Conservation (phyloP, 2,113 vertebrate species). For the Leucosticte australis region DNA sequence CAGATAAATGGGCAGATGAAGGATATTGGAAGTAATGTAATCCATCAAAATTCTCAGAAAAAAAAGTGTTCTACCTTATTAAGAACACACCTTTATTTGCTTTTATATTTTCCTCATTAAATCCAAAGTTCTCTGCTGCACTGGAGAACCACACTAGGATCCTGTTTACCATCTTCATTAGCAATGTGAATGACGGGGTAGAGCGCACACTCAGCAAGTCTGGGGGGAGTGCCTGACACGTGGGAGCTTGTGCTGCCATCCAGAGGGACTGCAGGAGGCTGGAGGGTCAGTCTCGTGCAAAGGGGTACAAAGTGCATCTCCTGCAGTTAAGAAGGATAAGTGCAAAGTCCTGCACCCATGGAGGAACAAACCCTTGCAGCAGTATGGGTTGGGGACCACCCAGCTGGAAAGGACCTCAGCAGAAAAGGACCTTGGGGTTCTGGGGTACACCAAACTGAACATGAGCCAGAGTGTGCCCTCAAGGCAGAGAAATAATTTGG, state of each 20-base stretch:
- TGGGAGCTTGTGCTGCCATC: neutral
- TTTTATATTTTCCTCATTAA: slow-evolving; percentile 20
- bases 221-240: fast-evolving
- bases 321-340: neutral
- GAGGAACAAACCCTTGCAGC: neutral
- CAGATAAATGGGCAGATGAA: slow-evolving; percentile 44
- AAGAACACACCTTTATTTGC: neutral
- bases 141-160: neutral
- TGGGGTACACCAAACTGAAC: neutral
- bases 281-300: neutral
- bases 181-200: neutral
- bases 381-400: fast-evolving
- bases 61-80: neutral
- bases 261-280: fast-evolving
- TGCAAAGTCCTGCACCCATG: neutral
- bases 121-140: neutral
- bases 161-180: neutral
- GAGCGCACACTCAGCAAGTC: neutral
- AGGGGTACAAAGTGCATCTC: neutral
- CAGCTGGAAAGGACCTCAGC: neutral
- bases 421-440: neutral
- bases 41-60: neutral
- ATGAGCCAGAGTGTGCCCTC: neutral
- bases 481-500: neutral
- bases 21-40: neutral